Evolutionary conservation across 2,113 vertebrate species (phyloP), one percentile per base, ranked within the genome.

Genomic region (Podarcis cretensis): DNA sequence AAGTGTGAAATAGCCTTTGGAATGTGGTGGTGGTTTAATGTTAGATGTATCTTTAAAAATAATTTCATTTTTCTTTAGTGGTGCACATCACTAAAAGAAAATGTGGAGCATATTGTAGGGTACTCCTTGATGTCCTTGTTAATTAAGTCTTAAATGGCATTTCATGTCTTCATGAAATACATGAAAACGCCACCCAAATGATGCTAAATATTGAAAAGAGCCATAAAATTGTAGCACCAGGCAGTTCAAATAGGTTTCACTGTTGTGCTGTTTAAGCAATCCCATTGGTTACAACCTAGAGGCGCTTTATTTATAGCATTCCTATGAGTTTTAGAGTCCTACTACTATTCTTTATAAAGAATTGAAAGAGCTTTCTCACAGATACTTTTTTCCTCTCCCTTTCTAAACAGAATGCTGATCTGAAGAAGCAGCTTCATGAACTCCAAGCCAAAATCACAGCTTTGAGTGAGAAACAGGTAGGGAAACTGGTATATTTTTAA

Each of bases 371-470:
- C 95, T 97, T 95, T 94, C 96, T 97, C 96, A 97, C 96, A 96
- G 95, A 97, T 97, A 54, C 48, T 54, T 54, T 12, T 54, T 12
- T 2, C 2, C 97, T 97, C 91, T 95, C 96, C 95, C 92, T 96
- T 93, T 97, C 96, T 96, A 96, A 97, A 96, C 96, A 99, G 99
- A 99, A 99, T 7, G 98, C 98, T 96, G 99, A 99, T 97, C 97
- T 99, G 97, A 99, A 99, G 97, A 99, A 99, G 97, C 99, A 99
- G 92, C 98, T 99, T 95, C 99, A 99, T 92, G 99, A 99, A 97
- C 98, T 99, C 92, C 99, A 99, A 97, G 99, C 99, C 91, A 99
- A 99, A 98, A 99, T 99, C 97, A 99, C 99, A 92, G 98, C 98
- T 79, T 97, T 99, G 96, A 99, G 99, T 95, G 99, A 99, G 97